Conservation (phyloP, 2,888 invertebrate species). For the Thecophora atra region DNA sequence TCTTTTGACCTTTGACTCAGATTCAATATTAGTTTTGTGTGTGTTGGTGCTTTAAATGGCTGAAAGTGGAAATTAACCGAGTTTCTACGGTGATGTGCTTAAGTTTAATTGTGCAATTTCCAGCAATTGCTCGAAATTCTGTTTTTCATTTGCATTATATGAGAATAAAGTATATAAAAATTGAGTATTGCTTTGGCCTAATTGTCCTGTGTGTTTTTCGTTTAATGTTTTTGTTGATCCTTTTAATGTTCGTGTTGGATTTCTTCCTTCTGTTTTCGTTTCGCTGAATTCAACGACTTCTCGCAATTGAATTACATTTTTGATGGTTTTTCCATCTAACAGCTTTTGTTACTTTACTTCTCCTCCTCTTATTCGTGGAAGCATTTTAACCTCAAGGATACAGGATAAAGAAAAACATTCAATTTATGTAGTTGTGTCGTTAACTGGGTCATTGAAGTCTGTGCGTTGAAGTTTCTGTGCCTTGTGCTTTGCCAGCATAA, state of each 20-base stretch:
- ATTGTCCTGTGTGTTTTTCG: too few relatives aligned
- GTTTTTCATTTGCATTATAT: not conserved
- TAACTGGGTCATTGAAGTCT: slow-evolving; percentile 24
- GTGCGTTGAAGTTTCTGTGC: too few relatives aligned
- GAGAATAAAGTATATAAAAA: not conserved
- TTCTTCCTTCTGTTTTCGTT: not conserved
- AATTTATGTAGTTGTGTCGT: slow-evolving; percentile 8
- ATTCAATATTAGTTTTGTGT: slow-evolving; percentile 38
- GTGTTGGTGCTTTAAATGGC: not conserved
- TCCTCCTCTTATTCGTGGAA: not conserved
- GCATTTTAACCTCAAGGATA: slow-evolving; percentile 16
- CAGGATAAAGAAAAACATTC: not conserved
- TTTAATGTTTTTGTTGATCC: not conserved
- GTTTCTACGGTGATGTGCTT: not conserved
- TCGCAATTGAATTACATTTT: slow-evolving; percentile 13
- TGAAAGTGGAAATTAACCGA: not conserved
- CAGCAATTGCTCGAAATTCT: not conserved
- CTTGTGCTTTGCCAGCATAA: too few relatives aligned
- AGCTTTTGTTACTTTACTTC: not conserved
- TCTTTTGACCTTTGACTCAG: slow-evolving; percentile 57
- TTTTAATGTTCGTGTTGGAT: slow-evolving; percentile 1
- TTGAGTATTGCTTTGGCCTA: not conserved
- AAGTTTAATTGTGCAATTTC: not conserved
- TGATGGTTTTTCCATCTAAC: not conserved
- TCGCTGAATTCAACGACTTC: not conserved